phyloP scores from a whole-genome alignment of 2,113 vertebrate species.

The Crocuta crocuta region DNA sequence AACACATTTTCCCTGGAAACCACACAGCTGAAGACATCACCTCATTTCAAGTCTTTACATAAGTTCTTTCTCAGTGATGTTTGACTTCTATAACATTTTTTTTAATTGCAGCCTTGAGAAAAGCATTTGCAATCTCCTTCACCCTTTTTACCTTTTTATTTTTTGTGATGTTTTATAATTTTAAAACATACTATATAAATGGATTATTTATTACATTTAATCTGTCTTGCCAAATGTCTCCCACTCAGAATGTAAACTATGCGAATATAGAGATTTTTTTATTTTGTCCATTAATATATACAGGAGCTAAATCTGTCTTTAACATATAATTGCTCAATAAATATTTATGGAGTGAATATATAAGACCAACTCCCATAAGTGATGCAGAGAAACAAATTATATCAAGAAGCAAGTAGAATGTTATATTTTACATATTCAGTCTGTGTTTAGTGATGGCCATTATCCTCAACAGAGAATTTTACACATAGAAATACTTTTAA shows the following conservation, averaged over 20 bases:
- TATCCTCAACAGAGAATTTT: not conserved
- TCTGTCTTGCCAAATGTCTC: not conserved
- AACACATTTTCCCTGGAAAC: not conserved
- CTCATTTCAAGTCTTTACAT: not conserved
- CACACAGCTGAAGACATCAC: not conserved
- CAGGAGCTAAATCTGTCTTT: not conserved
- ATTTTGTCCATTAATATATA: not conserved
- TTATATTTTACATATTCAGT: not conserved
- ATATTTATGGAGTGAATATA: not conserved
- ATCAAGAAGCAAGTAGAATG: not conserved
- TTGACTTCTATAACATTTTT: not conserved
- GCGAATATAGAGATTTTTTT: not conserved
- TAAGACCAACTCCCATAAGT: not conserved
- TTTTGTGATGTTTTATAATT: not conserved
- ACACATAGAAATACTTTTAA: not conserved
- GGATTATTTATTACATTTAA: not conserved
- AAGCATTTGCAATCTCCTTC: not conserved
- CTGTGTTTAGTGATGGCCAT: not conserved
- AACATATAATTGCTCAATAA: not conserved
- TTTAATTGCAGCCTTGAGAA: not conserved
- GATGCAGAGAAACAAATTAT: not conserved
- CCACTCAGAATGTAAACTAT: not conserved
- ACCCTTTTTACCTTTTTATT: not conserved
- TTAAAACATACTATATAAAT: not conserved
- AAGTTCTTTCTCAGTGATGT: not conserved